Evolutionary conservation across 2,113 vertebrate genomes (phyloP).

Genomic region (Drymodes brunneopygia): DNA sequence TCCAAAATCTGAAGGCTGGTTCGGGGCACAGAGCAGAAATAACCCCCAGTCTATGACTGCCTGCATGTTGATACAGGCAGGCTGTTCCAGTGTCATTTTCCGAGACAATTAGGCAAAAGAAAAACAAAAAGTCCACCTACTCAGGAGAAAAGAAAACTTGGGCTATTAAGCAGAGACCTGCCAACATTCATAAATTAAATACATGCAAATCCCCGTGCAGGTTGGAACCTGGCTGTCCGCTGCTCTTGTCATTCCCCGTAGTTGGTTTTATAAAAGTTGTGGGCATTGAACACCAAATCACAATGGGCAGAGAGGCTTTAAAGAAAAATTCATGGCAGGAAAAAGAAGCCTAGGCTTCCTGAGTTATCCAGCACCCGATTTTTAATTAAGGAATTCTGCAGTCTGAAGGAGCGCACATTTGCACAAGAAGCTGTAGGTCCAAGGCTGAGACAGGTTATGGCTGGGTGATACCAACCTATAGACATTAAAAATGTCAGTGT

Average conservation of each 20-base stretch:
- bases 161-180: not conserved
- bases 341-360: not conserved
- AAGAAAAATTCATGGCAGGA: not conserved
- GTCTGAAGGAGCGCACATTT: not conserved
- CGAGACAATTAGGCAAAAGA: not conserved
- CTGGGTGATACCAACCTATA: not conserved
- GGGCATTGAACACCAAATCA: not conserved
- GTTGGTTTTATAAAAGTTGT: not conserved
- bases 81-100: not conserved
- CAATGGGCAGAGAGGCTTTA: rapidly evolving
- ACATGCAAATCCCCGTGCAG: not conserved
- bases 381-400: not conserved
- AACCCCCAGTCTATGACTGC: not conserved
- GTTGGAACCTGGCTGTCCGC: not conserved
- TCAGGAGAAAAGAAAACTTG: not conserved
- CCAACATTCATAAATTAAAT: not conserved
- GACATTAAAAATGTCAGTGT: not conserved
- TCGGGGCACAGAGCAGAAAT: not conserved
- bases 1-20: not conserved
- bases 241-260: not conserved
- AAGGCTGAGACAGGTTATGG: not conserved
- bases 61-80: not conserved
- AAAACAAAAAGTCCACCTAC: slow-evolving; percentile 33
- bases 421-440: not conserved
- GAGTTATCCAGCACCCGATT: not conserved